Conservation (phyloP, 2,797 vertebrate species). For the Falco columbarius region DNA sequence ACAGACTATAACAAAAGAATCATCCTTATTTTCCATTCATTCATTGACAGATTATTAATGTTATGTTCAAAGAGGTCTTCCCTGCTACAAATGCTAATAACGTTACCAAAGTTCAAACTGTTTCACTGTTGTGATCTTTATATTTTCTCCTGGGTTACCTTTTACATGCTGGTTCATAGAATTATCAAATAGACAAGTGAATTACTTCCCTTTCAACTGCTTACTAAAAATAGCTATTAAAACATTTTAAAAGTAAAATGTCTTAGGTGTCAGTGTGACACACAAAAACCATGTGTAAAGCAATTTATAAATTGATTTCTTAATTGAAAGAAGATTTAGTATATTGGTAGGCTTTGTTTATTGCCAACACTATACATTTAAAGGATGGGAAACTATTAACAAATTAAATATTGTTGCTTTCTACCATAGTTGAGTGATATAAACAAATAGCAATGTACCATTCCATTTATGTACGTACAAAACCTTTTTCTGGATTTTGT, state of each 20-base stretch:
- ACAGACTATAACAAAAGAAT: neutral
- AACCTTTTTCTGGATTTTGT: neutral
- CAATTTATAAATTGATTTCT: neutral
- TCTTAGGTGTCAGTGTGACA: neutral
- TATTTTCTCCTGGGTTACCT: neutral
- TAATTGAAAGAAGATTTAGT: neutral
- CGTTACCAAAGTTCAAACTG: neutral
- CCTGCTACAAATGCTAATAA: neutral
- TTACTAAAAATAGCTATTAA: neutral
- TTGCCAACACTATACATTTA: neutral
- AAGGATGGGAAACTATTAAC: neutral
- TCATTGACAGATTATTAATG: neutral
- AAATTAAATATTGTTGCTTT: neutral
- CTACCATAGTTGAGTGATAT: neutral
- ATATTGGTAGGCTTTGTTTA: neutral
- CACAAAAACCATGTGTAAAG: neutral
- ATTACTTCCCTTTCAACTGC: neutral
- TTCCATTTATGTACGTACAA: neutral
- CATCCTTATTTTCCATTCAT: neutral
- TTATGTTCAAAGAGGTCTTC: neutral
- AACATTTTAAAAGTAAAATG: neutral
- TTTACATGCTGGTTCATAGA: neutral
- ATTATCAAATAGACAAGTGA: neutral
- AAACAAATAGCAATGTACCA: neutral
- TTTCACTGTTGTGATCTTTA: neutral